phyloP scores from a whole-genome alignment of 2,797 vertebrate genomes.

The Channallabes apus region DNA sequence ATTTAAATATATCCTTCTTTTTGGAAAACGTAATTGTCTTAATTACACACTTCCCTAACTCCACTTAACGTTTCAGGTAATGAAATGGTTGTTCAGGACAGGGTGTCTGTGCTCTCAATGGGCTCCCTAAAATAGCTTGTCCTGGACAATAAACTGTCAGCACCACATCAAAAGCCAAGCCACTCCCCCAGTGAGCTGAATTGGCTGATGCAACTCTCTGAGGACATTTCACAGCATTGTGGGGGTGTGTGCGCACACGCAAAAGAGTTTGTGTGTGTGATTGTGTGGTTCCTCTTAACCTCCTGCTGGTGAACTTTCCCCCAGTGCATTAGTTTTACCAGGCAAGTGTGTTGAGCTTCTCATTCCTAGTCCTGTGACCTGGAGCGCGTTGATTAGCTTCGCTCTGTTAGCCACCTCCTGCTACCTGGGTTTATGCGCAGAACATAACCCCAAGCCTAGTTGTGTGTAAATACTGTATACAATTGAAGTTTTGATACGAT shows the following conservation, averaged over 20 bases:
- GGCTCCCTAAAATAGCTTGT: background rate
- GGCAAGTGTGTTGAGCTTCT: conserved; percentile 40
- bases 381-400: conserved; percentile 25
- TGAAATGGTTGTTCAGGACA: background rate
- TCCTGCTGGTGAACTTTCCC: conserved; percentile 68
- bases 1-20: background rate
- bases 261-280: conserved; percentile 25
- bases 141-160: background rate
- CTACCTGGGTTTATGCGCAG: background rate
- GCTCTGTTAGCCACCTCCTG: background rate
- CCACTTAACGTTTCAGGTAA: background rate
- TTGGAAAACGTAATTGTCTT: background rate
- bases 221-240: conserved; percentile 58
- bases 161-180: background rate
- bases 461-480: conserved; percentile 6
- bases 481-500: background rate
- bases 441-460: conserved; percentile 1
- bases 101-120: background rate
- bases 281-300: conserved; percentile 54
- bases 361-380: conserved; percentile 45
- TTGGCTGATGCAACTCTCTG: conserved; percentile 74
- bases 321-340: conserved; percentile 48
- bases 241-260: background rate
- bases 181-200: conserved; percentile 29
- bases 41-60: background rate